Base-by-base conservation (phyloP, 2,888 invertebrate genomes). In the Idaea straminata region DNA sequence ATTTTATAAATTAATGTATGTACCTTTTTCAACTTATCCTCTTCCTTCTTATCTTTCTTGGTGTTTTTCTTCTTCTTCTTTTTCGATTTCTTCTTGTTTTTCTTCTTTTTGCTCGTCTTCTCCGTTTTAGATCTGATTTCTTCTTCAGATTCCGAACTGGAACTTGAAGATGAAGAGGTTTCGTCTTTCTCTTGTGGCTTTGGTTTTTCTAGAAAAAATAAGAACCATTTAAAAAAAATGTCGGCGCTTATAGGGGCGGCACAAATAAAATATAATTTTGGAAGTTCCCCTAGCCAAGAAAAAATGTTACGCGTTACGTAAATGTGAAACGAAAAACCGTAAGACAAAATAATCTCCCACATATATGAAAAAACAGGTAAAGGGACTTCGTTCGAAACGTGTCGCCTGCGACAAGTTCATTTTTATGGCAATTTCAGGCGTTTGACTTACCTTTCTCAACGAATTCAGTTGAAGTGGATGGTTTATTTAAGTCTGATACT, bases 1-100 rank as follows among this genome's bases (percentile, higher is more conserved):
- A 25, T 25, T 25, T 25, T 34, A 34, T 34, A 59, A 57, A 10
- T 57, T 5, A 61, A 58, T 58, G n/a, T n/a, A 64, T 38, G 67
- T 84, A 92, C 89, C 90, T 93, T 91, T 78, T 94, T 93, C 69
- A 95, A 81, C 78, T 94, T 94, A 73, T 95, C 94, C 66, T 94
- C 92, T 38, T 90, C 88, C 59, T 89, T 88, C 72, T 93, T 92
- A 65, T 92, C 93, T 65, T 93, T 92, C 70, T 87, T 90, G 3
- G 77, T 73, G 5, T 83, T 80, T 47, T 47, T 47, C 75, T 91
- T 93, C 82, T 89, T 91, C 78, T 87, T 88, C 75, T 85, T 88
- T 74, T 89, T 92, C 1, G 87, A 82, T 69, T 89, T 90, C 79
- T 92, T 93, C 73, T 91, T 94, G 67, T 87, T 93, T 74, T 90